Evolutionary conservation across 2,888 invertebrate genomes (phyloP), one percentile per base, ranked within the genome.

Genomic region (Nomada hirtipes): DNA sequence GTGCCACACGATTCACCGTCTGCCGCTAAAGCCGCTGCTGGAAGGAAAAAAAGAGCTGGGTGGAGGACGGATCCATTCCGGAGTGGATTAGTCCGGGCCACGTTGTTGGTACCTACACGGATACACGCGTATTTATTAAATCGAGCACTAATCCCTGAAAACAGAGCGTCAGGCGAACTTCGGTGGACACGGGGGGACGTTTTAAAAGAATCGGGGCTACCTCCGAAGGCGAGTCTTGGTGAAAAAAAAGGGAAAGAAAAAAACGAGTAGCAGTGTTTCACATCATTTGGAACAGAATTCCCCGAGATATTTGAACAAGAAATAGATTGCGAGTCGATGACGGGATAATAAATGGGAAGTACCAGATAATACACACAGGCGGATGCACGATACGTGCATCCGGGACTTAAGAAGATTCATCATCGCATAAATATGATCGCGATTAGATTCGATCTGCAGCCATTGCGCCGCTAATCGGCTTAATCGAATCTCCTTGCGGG

Each of bases 261-360:
- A 15, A 20, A 36, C 18, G 10, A 2, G 44, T 11, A 18, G 20
- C 10, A 26, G 47, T 68, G 50, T 4, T 70, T 47, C 29, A 29
- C n/a, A 15, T 26, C 50, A 23, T 50, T 60, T 9, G 29, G 3
- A 23, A 59, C 26, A 69, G 23, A 44, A 44, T 65, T 67, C 47
- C 47, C 13, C 47, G 47, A 47, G 47, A 3, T 11, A 2, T 47
- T 10, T 3, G 47, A 47, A 15, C 47, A 47, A 47, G 47, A 47
- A 47, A 47, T 47, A 47, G 3, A 15, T 11, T 20, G 20, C 23
- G n/a, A 53, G 53, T 10, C 55, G 55, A 89, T 89, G 85, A 86
- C 82, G 88, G 77, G 89, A 82, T 90, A 92, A 92, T 90, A 91
- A 91, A 92, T 87, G 90, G 36, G 36, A 91, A 77, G 67, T 85